A percentile compares a stretch with the other conserved stretches of the same genome.
phyloP scores from a whole-genome alignment of 2,797 vertebrate genomes.

The Spinus olivaceus region DNA sequence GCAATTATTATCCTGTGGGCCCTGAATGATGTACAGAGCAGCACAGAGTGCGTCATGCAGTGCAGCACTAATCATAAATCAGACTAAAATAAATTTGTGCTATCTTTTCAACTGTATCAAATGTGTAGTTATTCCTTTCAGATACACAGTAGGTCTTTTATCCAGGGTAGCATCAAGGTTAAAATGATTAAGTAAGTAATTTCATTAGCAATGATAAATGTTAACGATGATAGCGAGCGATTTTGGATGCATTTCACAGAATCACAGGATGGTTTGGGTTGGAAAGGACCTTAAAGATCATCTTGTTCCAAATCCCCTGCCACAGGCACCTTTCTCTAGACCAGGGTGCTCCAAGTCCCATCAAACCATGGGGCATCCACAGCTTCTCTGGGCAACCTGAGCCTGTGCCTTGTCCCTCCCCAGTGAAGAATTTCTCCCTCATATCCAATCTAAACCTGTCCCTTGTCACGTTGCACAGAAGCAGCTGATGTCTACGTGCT shows the following conservation, averaged over 20 bases:
- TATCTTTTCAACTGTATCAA: conserved; percentile 45
- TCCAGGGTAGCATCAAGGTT: conserved; percentile 58
- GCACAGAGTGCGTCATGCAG: not conserved
- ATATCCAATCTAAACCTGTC: not conserved
- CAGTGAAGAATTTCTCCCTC: not conserved
- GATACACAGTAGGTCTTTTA: conserved; percentile 19
- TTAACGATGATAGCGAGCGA: conserved; percentile 1
- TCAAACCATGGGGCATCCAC: not conserved
- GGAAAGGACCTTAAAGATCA: not conserved
- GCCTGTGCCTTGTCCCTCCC: not conserved
- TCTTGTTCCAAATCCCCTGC: not conserved
- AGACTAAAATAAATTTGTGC: conserved; percentile 47
- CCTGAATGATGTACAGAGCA: not conserved
- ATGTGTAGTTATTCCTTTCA: conserved; percentile 35
- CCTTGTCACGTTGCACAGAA: not conserved
- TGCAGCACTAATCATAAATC: conserved; percentile 33
- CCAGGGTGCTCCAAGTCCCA: not conserved
- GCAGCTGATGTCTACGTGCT: not conserved
- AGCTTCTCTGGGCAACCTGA: not conserved
- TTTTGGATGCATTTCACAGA: conserved; percentile 10
- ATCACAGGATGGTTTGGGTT: not conserved
- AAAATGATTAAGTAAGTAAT: conserved; percentile 63
- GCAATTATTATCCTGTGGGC: not conserved
- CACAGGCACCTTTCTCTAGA: not conserved
- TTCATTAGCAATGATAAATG: conserved; percentile 60